A percentile compares a stretch with the other conserved stretches of the same genome.
Conservation (phyloP, 2,888 invertebrate species). For the Mellilla xanthometata region DNA sequence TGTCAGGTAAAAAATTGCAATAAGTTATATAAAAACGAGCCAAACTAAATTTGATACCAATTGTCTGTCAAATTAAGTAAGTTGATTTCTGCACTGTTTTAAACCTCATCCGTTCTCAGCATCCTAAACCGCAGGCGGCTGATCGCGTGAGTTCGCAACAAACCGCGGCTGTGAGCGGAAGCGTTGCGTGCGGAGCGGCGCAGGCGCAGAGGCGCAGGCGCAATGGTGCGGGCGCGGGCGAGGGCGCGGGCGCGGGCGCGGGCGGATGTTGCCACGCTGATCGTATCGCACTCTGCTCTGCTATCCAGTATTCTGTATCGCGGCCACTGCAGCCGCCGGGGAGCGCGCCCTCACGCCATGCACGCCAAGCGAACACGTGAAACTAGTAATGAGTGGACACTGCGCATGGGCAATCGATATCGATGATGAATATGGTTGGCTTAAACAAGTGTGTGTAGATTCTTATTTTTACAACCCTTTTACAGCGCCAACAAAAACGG, state of each 20-base stretch:
- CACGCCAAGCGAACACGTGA: conserved; percentile 46
- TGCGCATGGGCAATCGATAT: too few relatives aligned
- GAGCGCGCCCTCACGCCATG: conserved; percentile 39
- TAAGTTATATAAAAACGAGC: too few relatives aligned
- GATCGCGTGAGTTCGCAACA: conserved; percentile 35
- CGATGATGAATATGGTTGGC: too few relatives aligned
- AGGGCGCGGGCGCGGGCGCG: conserved; percentile 32
- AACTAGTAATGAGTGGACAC: conserved; percentile 11
- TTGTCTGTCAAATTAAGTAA: too few relatives aligned
- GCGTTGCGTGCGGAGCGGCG: conserved; percentile 49
- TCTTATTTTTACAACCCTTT: too few relatives aligned
- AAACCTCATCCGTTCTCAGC: conserved; percentile 1
- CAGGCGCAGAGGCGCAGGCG: conserved; percentile 26
- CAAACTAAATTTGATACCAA: too few relatives aligned
- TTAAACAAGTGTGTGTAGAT: too few relatives aligned
- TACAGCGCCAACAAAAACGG: too few relatives aligned
- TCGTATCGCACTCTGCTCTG: conserved; percentile 44
- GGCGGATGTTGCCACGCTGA: conserved; percentile 74
- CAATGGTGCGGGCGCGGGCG: too few relatives aligned
- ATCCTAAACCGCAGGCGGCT: conserved; percentile 15
- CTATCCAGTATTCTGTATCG: too few relatives aligned
- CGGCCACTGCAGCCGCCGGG: conserved; percentile 47
- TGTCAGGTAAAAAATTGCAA: too few relatives aligned
- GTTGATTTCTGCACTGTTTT: too few relatives aligned
- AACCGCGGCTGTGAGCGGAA: conserved; percentile 49